Conservation (phyloP, 1,140 invertebrate genomes). For the Drosophila mauritiana region DNA sequence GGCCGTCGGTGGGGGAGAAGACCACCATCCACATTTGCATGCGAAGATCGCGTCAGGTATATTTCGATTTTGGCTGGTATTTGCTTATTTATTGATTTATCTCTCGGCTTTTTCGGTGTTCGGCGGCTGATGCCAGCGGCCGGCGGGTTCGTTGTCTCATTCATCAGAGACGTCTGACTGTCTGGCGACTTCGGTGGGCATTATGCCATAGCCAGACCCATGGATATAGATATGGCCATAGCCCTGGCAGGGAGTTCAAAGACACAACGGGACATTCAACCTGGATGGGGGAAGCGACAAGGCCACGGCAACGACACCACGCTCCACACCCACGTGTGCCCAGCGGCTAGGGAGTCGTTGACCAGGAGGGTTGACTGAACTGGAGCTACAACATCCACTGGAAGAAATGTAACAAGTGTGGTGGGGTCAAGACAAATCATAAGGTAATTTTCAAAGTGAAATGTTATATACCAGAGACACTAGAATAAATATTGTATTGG, state of each 20-base stretch:
- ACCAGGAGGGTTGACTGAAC: constrained; percentile 56
- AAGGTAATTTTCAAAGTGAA: neutral
- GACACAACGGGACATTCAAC: constrained; percentile 81
- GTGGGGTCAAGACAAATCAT: neutral
- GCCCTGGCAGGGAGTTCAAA: constrained; percentile 65
- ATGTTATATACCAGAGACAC: neutral
- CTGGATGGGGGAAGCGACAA: constrained; percentile 66
- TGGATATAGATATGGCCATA: constrained; percentile 14
- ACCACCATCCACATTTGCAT: constrained; percentile 58
- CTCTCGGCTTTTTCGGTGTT: constrained; percentile 28
- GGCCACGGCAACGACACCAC: constrained; percentile 66
- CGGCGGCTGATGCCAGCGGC: constrained; percentile 41
- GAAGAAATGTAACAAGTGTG: neutral
- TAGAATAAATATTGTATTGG: too few species aligned
- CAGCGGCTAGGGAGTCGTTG: constrained; percentile 59
- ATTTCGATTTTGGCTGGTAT: constrained; percentile 69
- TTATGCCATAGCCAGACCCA: constrained; percentile 65
- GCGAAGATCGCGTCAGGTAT: constrained; percentile 78
- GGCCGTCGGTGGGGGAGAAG: constrained; percentile 21
- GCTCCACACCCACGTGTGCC: constrained; percentile 68
- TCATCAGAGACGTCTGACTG: constrained; percentile 78
- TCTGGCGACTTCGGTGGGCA: constrained; percentile 68
- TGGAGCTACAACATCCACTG: constrained; percentile 30
- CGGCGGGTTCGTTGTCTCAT: constrained; percentile 74
- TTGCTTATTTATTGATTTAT: constrained; percentile 47